Evolutionary conservation across 2,797 vertebrate species (phyloP), one percentile per base, ranked within the genome.

Genomic region (Muscicapa striata): DNA sequence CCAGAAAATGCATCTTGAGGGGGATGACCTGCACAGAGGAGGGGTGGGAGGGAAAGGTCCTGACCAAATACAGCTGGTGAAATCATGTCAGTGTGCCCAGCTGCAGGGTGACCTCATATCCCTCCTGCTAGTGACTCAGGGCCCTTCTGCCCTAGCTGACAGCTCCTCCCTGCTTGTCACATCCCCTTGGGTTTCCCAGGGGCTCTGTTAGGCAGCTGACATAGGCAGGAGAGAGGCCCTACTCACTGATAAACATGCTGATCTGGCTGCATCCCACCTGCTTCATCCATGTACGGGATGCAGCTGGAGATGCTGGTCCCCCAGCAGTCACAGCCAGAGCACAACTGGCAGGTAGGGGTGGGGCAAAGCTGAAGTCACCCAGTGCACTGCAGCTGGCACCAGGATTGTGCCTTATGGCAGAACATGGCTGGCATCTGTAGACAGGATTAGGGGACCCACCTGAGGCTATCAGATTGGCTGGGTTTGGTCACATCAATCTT

Each of bases 51-150:
- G 58, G 75, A 57, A 88, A 57, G 55, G 63, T 5, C 10, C 51
- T 87, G 74, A 30, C n/a, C 74, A 58, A 40, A n/a, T 57, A 46
- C 27, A 54, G 61, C 23, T 0, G 5, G 61, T 85, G 41, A 91
- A 80, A 40, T 49, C 23, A 0, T 83, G 72, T 46, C 57, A 27
- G 13, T 36, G 20, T 83, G 51, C 27, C 21, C 61, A 85, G 87
- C 89, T 89, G 76, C 82, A 40, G 52, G 23, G 45, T 96, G 96
- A 94, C 57, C 29, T 96, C 91, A 92, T 87, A 26, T 69, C 89
- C 80, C 38, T 78, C 18, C 21, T 1, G 11, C 40, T 20, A 40
- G 10, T 96, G 94, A 96, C 87, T 95, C 91, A 94, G 57, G n/a
- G 84, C 15, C 87, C 79, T 94, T 94, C 61, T 94, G 75, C 36